Conservation (phyloP, 37 sponge, comb jelly and placozoan genomes). For the Chondrilla cf. caribensis region DNA sequence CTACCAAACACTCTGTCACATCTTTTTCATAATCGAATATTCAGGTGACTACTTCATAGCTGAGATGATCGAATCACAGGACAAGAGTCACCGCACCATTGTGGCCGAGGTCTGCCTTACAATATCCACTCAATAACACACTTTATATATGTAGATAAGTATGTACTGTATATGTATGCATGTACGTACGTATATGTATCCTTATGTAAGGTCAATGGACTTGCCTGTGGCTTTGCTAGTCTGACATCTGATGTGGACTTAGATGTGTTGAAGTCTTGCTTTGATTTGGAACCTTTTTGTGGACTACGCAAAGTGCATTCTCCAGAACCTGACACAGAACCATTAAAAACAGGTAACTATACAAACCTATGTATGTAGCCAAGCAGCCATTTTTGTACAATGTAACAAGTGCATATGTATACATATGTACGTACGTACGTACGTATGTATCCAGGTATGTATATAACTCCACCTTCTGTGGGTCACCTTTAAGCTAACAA, state of each 20-base stretch:
- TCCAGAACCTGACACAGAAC: not conserved
- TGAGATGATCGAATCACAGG: constrained; percentile 92
- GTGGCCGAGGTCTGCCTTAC: constrained; percentile 81
- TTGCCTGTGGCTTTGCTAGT: constrained; percentile 89
- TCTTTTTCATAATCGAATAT: no score
- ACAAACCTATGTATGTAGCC: no score
- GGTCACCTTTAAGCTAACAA: no score
- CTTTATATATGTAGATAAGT: not conserved
- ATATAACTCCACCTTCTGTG: no score
- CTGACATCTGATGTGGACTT: constrained; percentile 80
- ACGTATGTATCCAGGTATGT: no score
- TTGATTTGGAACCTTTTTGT: constrained; percentile 90
- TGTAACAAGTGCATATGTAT: no score
- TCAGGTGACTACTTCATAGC: constrained; percentile 93
- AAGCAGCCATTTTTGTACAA: no score
- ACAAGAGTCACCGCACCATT: constrained; percentile 78
- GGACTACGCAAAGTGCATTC: constrained; percentile 51
- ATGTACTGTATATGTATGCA: not conserved
- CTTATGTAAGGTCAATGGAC: constrained; percentile 70
- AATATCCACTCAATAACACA: not conserved
- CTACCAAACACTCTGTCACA: no score
- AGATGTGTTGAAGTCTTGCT: constrained; percentile 73
- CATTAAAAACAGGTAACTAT: no score
- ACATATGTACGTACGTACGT: no score
- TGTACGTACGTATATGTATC: not conserved